phyloP scores from a whole-genome alignment of 1,140 invertebrate genomes.

The Pseudomyrmex concolor region DNA sequence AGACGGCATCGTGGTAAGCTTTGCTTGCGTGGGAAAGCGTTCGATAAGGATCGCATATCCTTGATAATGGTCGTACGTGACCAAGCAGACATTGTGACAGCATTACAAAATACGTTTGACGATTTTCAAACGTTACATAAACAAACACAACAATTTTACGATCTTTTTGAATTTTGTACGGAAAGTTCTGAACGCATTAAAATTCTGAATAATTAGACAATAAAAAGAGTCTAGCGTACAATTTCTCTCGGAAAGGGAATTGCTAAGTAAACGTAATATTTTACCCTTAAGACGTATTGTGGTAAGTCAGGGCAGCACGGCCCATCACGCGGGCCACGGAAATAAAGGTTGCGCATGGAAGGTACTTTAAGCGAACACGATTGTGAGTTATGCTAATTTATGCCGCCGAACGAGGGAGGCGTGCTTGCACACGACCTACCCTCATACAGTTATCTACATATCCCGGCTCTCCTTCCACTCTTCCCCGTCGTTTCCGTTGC shows the following conservation, averaged over 20 bases:
- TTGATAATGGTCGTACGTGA: not conserved
- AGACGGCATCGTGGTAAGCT: slow-evolving; percentile 52
- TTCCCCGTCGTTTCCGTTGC: slow-evolving; percentile 31
- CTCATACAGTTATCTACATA: slow-evolving; percentile 43
- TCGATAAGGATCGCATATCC: slow-evolving; percentile 41
- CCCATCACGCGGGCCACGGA: slow-evolving; percentile 27
- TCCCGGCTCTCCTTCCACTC: slow-evolving; percentile 37
- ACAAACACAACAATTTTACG: not conserved
- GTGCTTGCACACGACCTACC: slow-evolving; percentile 62
- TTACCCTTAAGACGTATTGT: slow-evolving; percentile 27
- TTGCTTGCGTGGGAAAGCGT: slow-evolving; percentile 11
- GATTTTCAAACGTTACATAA: not conserved
- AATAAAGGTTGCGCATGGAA: slow-evolving; percentile 46
- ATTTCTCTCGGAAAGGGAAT: slow-evolving; percentile 17
- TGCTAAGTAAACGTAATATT: slow-evolving; percentile 28
- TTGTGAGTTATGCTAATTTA: slow-evolving; percentile 78
- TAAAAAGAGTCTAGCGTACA: slow-evolving; percentile 29
- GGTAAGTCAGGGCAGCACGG: slow-evolving; percentile 33
- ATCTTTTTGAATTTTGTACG: not conserved
- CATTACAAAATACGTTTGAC: not conserved
- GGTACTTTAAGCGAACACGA: slow-evolving; percentile 54
- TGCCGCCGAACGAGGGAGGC: slow-evolving; percentile 68
- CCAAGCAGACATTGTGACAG: not conserved
- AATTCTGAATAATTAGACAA: slow-evolving; percentile 15
- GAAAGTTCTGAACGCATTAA: slow-evolving; percentile 23